These are phyloP conservation scores for Andrena camellia DNA, from an alignment of 2,888 invertebrate genomes.

Conservation along the genomic window DNA sequence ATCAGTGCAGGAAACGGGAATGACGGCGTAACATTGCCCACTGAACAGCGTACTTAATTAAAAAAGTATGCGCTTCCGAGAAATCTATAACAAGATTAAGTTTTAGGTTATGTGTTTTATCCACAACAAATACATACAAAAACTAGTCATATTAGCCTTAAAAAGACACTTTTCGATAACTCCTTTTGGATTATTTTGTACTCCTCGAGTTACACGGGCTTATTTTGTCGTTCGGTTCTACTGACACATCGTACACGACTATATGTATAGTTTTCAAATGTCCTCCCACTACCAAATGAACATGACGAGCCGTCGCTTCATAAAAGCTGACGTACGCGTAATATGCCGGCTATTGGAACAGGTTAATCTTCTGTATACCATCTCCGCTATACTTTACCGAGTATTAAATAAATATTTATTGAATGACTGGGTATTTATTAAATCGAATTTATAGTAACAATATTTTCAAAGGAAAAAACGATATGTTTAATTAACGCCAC, in stretches of 20 bases:
- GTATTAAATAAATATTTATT: conserved; percentile 16
- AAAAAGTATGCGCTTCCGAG: conserved; percentile 7
- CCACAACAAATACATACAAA: conserved; percentile 69
- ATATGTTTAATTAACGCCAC: background rate
- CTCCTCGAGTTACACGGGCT: background rate
- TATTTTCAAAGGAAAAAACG: background rate
- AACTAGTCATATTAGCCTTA: conserved; percentile 62
- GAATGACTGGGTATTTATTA: background rate
- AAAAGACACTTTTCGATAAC: conserved; percentile 36
- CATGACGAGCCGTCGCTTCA: conserved; percentile 43
- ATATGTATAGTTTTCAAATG: conserved; percentile 47
- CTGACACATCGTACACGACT: conserved; percentile 34
- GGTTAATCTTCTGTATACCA: conserved; percentile 35
- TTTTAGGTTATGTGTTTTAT: conserved; percentile 67
- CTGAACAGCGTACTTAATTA: conserved; percentile 1
- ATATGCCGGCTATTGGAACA: conserved; percentile 28
- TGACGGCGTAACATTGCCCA: background rate
- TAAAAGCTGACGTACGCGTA: conserved; percentile 39
- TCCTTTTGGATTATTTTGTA: conserved; percentile 17
- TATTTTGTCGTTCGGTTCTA: conserved; percentile 22
- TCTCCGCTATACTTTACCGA: background rate
- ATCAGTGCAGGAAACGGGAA: background rate
- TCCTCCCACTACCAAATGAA: conserved; percentile 47
- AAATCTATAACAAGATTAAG: conserved; percentile 23
- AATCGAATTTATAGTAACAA: background rate